Evolutionary conservation across 2,797 vertebrate species (phyloP), one percentile per base, ranked within the genome.

Genomic region (Vireo griseus): DNA sequence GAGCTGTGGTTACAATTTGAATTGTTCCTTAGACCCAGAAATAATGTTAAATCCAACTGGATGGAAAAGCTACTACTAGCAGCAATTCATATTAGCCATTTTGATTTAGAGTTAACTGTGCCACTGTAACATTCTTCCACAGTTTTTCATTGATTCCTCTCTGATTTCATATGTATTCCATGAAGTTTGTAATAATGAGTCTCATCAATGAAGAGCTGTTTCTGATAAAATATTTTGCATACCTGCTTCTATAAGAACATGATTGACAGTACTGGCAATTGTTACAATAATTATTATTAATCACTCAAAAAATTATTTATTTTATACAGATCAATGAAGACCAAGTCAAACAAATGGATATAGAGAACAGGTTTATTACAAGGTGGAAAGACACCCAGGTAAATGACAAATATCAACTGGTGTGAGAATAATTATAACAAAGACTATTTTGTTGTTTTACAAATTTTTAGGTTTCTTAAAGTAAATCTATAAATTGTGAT

Each of bases 341-440:
- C 52, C 99, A 99, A 97, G 98, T 99, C 96, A 99, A 98, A 97
- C 99, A 99, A 98, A 99, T 99, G 99, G 99, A 99, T 97, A 99
- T 96, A 97, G 99, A 99, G 96, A 99, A 99, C 96, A 98, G 98
- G 94, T 99, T 99, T 98, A 99, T 99, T 97, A 98, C 98, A 48
- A 98, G 98, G 93, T 99, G 99, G 99, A 99, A 99, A 97, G 98
- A 99, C 97, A 98, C 98, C 94, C 98, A 98, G 82, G 99, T 99
- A 98, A 98, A 98, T 98, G 77, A 65, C 57, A 85, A 87, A 76
- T 84, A 90, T 68, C 50, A 95, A 39, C 52, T 68, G 47, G 26
- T 86, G 65, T 31, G 61, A 75, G 80, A 92, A 75, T 33, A 42
- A 72, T 47, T 73, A 40, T 58, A 72, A 80, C 7, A 68, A 61